Evolutionary conservation across 2,888 invertebrate species (phyloP), one percentile per base, ranked within the genome.

Genomic region (Yponomeuta plumbellus): DNA sequence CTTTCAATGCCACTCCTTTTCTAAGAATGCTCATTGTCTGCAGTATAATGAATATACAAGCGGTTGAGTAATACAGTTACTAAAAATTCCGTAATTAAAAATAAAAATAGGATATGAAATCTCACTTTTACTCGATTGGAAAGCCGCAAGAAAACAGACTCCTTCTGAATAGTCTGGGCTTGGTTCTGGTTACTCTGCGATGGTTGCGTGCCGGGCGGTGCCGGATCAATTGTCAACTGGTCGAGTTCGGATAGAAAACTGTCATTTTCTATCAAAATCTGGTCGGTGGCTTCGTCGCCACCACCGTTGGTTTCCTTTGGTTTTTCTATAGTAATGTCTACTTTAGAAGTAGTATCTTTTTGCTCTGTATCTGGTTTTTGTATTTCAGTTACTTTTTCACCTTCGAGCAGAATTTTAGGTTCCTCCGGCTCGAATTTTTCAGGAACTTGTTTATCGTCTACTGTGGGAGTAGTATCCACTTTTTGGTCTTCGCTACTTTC

Each of bases 81-180:
- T 56, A 57, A 13, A 57, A n/a, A n/a, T 21, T 57, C 17, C 21
- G 17, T n/a, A 2, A 1, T 6, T 13, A 2, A 13, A 13, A 2
- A 17, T 52, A 17, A 1, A 52, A 13, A 52, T 17, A 52, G 3
- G 59, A 10, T 23, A 21, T 23, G 6, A 59, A 22, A 22, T 59
- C 57, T 80, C 78, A 96, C 96, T 94, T 98, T 98, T 67, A 99
- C 97, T 78, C 98, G 94, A 85, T 99, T 99, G 68, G 97, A 97
- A 68, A 99, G 93, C 72, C 99, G 93, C 79, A 99, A 94, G 82
- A 99, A 98, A n/a, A 99, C 97, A 11, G 98, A 97, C 84, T 99
- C 98, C 75, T 98, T 97, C 78, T 96, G 96, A 68, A 91, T 80
- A 22, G 84, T 75, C 71, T 84, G 86, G 13, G 78, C 83, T 71